Evolutionary conservation across 1,140 invertebrate genomes (phyloP).

Genomic region (Sipha flava): DNA sequence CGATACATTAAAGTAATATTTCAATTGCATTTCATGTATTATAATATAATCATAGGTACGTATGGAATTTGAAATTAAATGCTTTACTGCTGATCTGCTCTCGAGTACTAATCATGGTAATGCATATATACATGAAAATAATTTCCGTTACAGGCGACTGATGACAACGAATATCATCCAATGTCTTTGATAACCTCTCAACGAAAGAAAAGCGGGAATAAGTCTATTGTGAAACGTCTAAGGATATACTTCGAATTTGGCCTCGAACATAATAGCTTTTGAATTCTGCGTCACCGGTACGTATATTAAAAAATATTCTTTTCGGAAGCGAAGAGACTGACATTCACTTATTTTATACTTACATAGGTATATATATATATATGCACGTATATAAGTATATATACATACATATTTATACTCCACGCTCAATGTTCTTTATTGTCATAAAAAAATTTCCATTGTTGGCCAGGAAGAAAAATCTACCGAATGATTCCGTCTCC

Average conservation of each 20-base stretch:
- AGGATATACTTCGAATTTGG: conserved; percentile 12
- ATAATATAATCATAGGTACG: too few relatives aligned
- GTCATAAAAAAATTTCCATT: neutral
- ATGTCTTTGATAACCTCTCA: conserved; percentile 22
- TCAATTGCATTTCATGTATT: too few relatives aligned
- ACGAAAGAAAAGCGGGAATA: neutral
- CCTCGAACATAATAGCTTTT: conserved; percentile 21
- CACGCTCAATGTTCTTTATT: neutral
- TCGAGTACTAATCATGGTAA: conserved; percentile 7
- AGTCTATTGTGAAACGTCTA: conserved; percentile 14
- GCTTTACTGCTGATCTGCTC: too few relatives aligned
- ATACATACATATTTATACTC: neutral
- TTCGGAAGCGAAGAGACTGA: neutral
- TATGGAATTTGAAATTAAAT: neutral
- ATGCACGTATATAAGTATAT: neutral
- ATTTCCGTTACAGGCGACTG: neutral
- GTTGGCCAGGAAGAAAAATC: neutral
- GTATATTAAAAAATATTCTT: conserved; percentile 27
- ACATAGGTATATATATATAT: neutral
- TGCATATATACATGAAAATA: neutral
- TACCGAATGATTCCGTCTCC: neutral
- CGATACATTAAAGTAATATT: too few relatives aligned
- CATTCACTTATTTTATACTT: neutral
- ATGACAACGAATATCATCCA: neutral
- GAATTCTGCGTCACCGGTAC: neutral